A percentile compares a stretch with the other conserved stretches of the same genome.
Conservation (phyloP, 2,888 invertebrate species). For the Hecatera dysodea region DNA sequence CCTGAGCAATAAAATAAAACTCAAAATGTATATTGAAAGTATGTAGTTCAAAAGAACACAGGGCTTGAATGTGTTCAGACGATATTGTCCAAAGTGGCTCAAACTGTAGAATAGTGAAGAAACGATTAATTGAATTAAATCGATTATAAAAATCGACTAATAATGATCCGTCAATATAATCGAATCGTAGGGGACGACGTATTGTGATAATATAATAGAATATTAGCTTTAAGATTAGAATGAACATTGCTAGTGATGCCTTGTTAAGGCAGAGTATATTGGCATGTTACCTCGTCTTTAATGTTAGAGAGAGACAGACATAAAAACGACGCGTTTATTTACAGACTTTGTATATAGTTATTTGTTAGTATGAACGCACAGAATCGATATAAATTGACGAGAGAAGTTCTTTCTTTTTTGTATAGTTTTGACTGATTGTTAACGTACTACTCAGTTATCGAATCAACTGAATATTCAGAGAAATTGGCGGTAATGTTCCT, state of each 20-base stretch:
- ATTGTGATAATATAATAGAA: constrained; percentile 79
- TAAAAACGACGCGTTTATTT: constrained; percentile 57
- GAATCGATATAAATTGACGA: constrained; percentile 47
- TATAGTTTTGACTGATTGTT: constrained; percentile 44
- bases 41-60: constrained; percentile 72
- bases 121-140: constrained; percentile 59
- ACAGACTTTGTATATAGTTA: constrained; percentile 62
- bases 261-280: constrained; percentile 54
- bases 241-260: constrained; percentile 59
- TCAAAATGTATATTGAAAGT: constrained; percentile 29
- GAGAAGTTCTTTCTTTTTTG: constrained; percentile 32
- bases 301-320: constrained; percentile 55
- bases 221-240: constrained; percentile 69
- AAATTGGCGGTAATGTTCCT: constrained; percentile 51
- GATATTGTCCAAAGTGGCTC: constrained; percentile 76
- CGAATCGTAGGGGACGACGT: constrained; percentile 73
- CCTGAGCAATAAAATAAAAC: constrained; percentile 24
- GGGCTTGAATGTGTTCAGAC: constrained; percentile 82
- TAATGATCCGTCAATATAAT: constrained; percentile 55
- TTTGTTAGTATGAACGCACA: constrained; percentile 64
- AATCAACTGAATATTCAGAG: constrained; percentile 7
- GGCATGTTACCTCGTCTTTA: constrained; percentile 55
- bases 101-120: constrained; percentile 73
- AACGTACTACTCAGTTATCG: constrained; percentile 5
- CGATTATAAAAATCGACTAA: constrained; percentile 54